phyloP scores from a whole-genome alignment of 2,888 invertebrate species.

The Arenicola marina region DNA sequence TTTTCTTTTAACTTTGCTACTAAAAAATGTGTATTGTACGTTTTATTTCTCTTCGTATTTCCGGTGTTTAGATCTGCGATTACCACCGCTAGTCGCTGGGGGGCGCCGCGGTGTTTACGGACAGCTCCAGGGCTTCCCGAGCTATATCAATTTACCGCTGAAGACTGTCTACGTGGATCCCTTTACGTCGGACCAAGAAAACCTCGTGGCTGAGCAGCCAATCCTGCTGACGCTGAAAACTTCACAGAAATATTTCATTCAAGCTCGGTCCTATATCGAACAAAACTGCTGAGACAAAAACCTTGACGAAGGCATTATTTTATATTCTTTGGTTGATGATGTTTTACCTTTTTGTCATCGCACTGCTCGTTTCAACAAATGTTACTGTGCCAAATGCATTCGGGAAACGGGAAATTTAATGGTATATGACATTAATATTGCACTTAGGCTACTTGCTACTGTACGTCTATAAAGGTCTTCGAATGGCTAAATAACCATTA shows the following conservation, averaged over 20 bases:
- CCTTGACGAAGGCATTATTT: no score
- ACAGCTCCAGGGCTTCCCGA: conserved; percentile 49
- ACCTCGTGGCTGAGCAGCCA: conserved; percentile 45
- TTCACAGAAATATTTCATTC: conserved; percentile 57
- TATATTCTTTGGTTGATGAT: no score
- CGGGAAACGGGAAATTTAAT: no score
- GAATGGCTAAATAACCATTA: no score
- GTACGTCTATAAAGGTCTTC: no score
- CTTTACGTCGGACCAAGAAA: conserved; percentile 46
- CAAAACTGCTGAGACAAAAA: no score
- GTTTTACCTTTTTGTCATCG: no score
- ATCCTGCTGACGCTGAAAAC: conserved; percentile 55
- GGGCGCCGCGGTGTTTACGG: conserved; percentile 45
- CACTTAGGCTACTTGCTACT: no score
- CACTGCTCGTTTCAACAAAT: no score
- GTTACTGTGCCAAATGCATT: no score
- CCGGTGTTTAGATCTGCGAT: conserved; percentile 41
- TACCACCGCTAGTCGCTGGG: conserved; percentile 41
- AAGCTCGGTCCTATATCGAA: conserved; percentile 41
- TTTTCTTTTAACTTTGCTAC: not conserved
- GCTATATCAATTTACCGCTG: conserved; percentile 57
- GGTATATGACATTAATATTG: no score
- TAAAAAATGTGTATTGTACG: not conserved
- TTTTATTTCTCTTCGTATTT: not conserved
- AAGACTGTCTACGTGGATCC: conserved; percentile 57